A percentile compares a stretch with the other conserved stretches of the same genome.
Conservation (phyloP, 2,888 invertebrate genomes). For the Sesia apiformis region DNA sequence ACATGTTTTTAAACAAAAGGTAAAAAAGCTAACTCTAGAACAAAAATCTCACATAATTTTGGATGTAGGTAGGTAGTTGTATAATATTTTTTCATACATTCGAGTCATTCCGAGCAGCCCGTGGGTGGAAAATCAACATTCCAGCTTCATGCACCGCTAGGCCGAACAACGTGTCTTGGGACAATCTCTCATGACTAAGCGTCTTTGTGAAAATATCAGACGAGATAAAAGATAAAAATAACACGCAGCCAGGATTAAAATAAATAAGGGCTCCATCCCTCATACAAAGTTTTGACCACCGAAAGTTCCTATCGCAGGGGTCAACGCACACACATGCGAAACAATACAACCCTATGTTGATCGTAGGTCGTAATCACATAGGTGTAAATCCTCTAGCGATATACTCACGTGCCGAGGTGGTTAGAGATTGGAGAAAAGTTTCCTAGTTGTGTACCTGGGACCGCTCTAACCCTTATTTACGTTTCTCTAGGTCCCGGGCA, state of each 20-base stretch:
- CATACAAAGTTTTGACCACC: slow-evolving; percentile 11
- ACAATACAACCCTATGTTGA: slow-evolving; percentile 10
- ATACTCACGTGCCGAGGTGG: background rate
- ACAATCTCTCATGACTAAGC: slow-evolving; percentile 29
- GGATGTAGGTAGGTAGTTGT: no score
- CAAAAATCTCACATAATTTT: no score
- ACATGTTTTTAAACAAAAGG: no score
- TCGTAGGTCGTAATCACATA: slow-evolving; percentile 6
- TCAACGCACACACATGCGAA: slow-evolving; percentile 4
- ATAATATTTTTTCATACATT: no score
- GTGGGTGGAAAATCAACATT: slow-evolving; percentile 31
- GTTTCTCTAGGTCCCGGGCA: slow-evolving; percentile 10
- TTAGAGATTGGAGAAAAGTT: slow-evolving; percentile 10
- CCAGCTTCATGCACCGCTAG: slow-evolving; percentile 18
- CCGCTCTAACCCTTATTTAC: slow-evolving; percentile 26
- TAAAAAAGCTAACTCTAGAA: no score
- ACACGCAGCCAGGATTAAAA: slow-evolving; percentile 25
- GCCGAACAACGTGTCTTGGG: slow-evolving; percentile 11
- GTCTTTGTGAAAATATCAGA: slow-evolving; percentile 7
- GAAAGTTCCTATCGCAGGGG: slow-evolving; percentile 6
- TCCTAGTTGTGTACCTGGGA: slow-evolving; percentile 10
- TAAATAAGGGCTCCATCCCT: slow-evolving; percentile 4
- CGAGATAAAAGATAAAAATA: slow-evolving; percentile 23
- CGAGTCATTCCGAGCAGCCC: slow-evolving; percentile 2
- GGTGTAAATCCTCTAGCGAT: slow-evolving; percentile 12